Evolutionary conservation across 1,140 invertebrate genomes (phyloP).

Genomic region (Orchestia grillus): DNA sequence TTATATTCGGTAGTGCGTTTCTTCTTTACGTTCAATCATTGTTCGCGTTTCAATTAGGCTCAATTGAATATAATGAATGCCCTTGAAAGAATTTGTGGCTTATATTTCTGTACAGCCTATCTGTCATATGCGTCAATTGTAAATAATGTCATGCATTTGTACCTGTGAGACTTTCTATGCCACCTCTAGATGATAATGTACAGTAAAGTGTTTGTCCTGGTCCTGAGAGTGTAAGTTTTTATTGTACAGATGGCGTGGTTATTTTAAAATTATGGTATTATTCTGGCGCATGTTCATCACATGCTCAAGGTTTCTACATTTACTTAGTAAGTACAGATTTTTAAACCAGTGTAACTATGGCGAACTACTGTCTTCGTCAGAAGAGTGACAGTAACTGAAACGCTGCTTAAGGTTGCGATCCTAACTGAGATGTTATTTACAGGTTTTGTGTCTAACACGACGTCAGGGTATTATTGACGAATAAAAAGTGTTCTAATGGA

Average conservation of each 20-base stretch:
- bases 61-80: background rate
- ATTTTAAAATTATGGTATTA: background rate
- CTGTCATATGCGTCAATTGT: background rate
- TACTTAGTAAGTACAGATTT: background rate
- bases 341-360: background rate
- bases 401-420: background rate
- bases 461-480: background rate
- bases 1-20: conserved; percentile 7
- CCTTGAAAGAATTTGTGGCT: background rate
- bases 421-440: background rate
- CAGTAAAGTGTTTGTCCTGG: conserved; percentile 12
- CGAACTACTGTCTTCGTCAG: background rate
- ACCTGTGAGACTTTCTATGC: conserved; percentile 17
- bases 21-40: background rate
- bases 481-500: background rate
- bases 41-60: background rate
- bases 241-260: conserved; percentile 18
- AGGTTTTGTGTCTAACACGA: background rate
- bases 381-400: background rate
- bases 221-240: conserved; percentile 2
- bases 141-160: background rate
- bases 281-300: background rate
- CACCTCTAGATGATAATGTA: conserved; percentile 28
- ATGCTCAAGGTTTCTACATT: background rate
- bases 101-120: background rate